Evolutionary conservation across 2,113 vertebrate genomes (phyloP), one percentile per base, ranked within the genome.

Genomic region (Otis tarda): DNA sequence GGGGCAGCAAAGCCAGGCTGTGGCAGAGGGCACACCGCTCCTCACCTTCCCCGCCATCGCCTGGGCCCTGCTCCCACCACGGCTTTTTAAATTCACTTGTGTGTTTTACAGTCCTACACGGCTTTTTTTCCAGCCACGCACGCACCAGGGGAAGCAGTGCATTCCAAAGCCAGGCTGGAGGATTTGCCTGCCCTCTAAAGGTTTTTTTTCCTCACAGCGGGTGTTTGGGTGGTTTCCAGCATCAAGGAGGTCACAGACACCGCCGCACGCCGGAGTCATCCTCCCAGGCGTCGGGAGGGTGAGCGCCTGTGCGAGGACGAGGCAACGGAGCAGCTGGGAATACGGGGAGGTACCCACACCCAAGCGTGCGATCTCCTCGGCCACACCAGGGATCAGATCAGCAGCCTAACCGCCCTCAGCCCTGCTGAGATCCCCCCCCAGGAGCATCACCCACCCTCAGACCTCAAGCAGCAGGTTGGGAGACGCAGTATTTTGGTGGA

Each of bases 61-160:
- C 63, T 2, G 13, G 41, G 16, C n/a, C 52, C 41, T 14, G 31
- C 74, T 78, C 60, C 55, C 4, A 1, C 24, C 64, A 28, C 9
- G 3, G 10, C n/a, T 77, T 80, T 77, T 20, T 3, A 28, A 59
- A 27, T 0, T 3, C 50, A 14, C 39, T 24, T 3, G 0, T 17
- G 21, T 9, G 7, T 49, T 84, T 75, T 22, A 14, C 60, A 56
- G 22, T 19, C 77, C 35, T 14, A 35, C 13, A 4, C 43, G 41
- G 47, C 28, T 68, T 41, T 41, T 41, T 68, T 39, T 52, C 85
- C 43, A 52, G 22, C 22, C 65, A 22, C 10, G 0, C 9, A 15
- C 33, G 6, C 39, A 9, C 9, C 20, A 9, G 5, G n/a, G 30
- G 39, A 69, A 50, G 35, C 57, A 4, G 28, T 0, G 2, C 47